Percentiles rank a stretch among this genome's conserved stretches.
These are phyloP conservation scores for Strix aluco DNA, from an alignment of 2,113 vertebrate genomes.

Conservation along the genomic window DNA sequence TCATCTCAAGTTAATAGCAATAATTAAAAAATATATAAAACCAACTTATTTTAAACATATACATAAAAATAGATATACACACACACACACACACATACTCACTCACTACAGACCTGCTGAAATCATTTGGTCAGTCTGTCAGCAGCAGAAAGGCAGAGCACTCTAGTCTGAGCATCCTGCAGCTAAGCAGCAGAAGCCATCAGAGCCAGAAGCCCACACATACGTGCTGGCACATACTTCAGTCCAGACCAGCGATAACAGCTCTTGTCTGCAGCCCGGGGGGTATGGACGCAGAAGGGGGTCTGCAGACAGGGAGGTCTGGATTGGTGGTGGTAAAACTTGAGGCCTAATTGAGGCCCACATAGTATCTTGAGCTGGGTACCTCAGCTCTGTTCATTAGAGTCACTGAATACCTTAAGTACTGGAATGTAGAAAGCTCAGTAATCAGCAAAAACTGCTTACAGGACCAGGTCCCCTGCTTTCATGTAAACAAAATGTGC, in stretches of 20 bases:
- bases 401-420: not conserved
- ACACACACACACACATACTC: rapidly evolving
- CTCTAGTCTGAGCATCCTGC: not conserved
- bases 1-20: not conserved
- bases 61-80: rapidly evolving
- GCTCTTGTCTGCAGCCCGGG: not conserved
- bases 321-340: not conserved
- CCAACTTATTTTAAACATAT: not conserved
- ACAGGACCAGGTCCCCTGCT: not conserved
- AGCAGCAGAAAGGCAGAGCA: not conserved
- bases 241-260: not conserved
- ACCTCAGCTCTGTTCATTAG: not conserved
- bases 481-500: not conserved
- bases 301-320: not conserved
- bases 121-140: not conserved
- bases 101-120: not conserved
- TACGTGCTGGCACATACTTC: not conserved
- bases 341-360: not conserved
- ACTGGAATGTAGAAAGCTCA: not conserved
- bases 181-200: not conserved
- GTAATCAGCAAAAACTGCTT: not conserved
- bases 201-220: not conserved
- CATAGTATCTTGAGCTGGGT: not conserved
- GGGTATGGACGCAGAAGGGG: not conserved
- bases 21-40: not conserved